Base-by-base conservation (phyloP, 2,888 invertebrate genomes). In the Drosophila nigricruria region DNA sequence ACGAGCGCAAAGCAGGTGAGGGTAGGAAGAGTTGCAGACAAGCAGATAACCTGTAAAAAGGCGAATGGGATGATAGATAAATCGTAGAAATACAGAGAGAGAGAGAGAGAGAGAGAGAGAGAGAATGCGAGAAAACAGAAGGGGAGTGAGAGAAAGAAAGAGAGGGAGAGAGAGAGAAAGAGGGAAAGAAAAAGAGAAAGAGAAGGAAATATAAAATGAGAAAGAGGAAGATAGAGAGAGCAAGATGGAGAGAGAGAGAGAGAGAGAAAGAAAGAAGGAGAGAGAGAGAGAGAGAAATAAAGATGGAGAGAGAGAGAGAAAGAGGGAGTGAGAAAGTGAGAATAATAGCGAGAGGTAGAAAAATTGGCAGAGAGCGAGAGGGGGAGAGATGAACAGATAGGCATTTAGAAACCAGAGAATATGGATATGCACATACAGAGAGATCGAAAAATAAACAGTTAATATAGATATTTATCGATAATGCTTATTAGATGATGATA, bases 1-100 rank as follows among this genome's bases (percentile, higher is more conserved):
- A 43, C 59, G 20, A 34, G 20, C 50, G 50, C 57, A 64, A 32
- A 42, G 25, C 20, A 18, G 36, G n/a, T 25, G 38, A 20, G 14
- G 25, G 18, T 14, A 3, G 2, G n/a, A 6, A 9, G 30, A 27
- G 30, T 5, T 9, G 16, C 4, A 9, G 30, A 16, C 20, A 3
- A 20, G 8, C 0, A n/a, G 56, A 42, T 56, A 23, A 10, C 32
- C 56, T 56, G 42, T 42, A 53, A 25, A 53, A 38, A 12, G 36
- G 23, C 2, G 10, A 34, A 34, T 4, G 23, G 2, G 10, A 16
- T 36, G 10, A 50, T 16, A 25, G 36, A 52, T 20, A 23, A 12
- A 9, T 16, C 23, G 16, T 23, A 45, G 1, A 45, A 25, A 43
- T 23, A 25, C 0, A 6, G 3, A 45, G 16, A 45, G 9, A 16